Evolutionary conservation across 2,888 invertebrate species (phyloP).

Genomic region (Tromatobia lineatoria): DNA sequence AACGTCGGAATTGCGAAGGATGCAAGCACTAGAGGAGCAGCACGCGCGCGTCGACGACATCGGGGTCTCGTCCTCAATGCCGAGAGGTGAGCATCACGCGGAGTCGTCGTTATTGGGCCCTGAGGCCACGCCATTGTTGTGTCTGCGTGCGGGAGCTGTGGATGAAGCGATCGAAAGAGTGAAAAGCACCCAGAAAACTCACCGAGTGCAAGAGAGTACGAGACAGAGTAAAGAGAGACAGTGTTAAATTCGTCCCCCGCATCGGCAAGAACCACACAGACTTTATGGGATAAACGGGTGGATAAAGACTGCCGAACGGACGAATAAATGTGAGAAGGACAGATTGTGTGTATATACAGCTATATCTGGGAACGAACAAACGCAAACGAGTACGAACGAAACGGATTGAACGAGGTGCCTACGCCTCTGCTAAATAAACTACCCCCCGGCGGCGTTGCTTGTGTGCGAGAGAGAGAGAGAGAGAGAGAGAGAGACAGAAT

Average conservation of each 20-base stretch:
- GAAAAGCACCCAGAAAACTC: slow-evolving; percentile 62
- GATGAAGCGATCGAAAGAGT: slow-evolving; percentile 73
- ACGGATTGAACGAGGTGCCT: slow-evolving; percentile 74
- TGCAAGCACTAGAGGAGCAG: slow-evolving; percentile 30
- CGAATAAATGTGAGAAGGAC: slow-evolving; percentile 40
- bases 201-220: slow-evolving; percentile 36
- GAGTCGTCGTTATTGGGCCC: slow-evolving; percentile 83
- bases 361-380: slow-evolving; percentile 36
- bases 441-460: slow-evolving; percentile 73
- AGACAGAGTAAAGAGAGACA: slow-evolving; percentile 57
- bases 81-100: slow-evolving; percentile 71
- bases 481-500: slow-evolving; percentile 65
- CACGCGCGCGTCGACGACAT: slow-evolving; percentile 53
- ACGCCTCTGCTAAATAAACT: slow-evolving; percentile 84
- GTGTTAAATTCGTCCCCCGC: slow-evolving; percentile 22
- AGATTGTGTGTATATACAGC: not conserved
- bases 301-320: slow-evolving; percentile 52
- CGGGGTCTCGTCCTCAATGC: slow-evolving; percentile 67
- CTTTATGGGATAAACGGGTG: slow-evolving; percentile 50
- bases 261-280: slow-evolving; percentile 41
- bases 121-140: slow-evolving; percentile 82
- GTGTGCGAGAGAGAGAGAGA: slow-evolving; percentile 62
- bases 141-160: slow-evolving; percentile 79
- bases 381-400: slow-evolving; percentile 59
- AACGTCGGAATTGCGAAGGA: slow-evolving; percentile 9